A percentile compares a stretch with the other conserved stretches of the same genome.
phyloP scores from a whole-genome alignment of 53 echinoderm and acorn worm genomes.

The Temnopleurus reevesii region DNA sequence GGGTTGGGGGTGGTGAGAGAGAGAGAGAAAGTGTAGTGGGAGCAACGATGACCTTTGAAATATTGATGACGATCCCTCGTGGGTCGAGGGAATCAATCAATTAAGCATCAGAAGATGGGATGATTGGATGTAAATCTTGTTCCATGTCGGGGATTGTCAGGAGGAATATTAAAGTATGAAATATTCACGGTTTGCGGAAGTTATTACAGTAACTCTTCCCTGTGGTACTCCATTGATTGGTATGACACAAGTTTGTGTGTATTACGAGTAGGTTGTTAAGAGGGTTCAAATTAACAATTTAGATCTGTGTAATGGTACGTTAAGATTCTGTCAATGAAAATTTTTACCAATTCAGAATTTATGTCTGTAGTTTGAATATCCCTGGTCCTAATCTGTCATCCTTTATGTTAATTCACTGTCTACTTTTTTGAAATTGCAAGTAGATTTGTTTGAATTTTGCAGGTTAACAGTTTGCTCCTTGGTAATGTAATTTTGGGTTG shows the following conservation, averaged over 20 bases:
- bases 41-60: conserved; percentile 47
- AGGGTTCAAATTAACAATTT: neutral
- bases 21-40: neutral
- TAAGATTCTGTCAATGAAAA: too few relatives aligned
- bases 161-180: conserved; percentile 41
- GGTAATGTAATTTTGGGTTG: too few relatives aligned
- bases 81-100: conserved; percentile 46
- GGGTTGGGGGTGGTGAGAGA: neutral
- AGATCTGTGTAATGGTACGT: neutral
- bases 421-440: too few relatives aligned
- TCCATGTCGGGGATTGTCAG: conserved; percentile 16
- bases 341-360: too few relatives aligned
- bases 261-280: neutral
- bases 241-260: neutral
- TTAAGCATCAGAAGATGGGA: conserved; percentile 47
- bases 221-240: neutral
- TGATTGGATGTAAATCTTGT: conserved; percentile 57
- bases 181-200: conserved; percentile 30
- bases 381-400: too few relatives aligned
- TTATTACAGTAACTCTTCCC: conserved; percentile 10
- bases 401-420: too few relatives aligned
- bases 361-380: too few relatives aligned
- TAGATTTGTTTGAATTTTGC: too few relatives aligned
- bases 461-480: too few relatives aligned
- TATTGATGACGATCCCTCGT: conserved; percentile 41